phyloP scores from a whole-genome alignment of 2,888 invertebrate genomes.

The Tachina lurida region DNA sequence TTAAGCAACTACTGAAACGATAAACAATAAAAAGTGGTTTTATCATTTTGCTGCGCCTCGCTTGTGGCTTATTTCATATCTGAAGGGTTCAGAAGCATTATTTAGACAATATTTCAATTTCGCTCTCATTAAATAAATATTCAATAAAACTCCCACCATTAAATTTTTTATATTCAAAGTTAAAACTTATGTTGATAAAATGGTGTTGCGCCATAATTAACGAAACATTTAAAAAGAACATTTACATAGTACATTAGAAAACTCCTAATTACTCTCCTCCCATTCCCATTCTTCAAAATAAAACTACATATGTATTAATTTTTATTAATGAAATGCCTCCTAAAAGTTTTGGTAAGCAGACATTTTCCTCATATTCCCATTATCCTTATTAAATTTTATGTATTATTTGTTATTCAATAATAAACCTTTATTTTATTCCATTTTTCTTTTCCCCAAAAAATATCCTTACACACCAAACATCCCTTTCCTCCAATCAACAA shows the following conservation, averaged over 20 bases:
- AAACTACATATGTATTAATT: not conserved
- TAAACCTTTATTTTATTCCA: constrained; percentile 48
- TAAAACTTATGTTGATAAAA: too few relatives aligned
- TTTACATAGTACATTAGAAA: too few relatives aligned
- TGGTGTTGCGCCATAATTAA: too few relatives aligned
- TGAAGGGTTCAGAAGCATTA: too few relatives aligned
- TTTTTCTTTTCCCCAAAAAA: constrained; percentile 41
- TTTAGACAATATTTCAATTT: too few relatives aligned
- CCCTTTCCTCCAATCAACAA: not conserved
- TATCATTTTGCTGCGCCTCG: not conserved
- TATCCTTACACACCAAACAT: constrained; percentile 1
- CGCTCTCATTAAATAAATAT: too few relatives aligned
- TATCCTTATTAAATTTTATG: constrained; percentile 28
- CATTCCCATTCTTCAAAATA: not conserved
- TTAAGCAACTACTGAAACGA: too few relatives aligned
- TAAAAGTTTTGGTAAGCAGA: constrained; percentile 40
- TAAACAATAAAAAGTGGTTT: not conserved
- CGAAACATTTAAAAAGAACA: too few relatives aligned
- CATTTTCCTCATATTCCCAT: constrained; percentile 52
- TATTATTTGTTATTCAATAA: constrained; percentile 34
- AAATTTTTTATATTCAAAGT: too few relatives aligned
- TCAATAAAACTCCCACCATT: too few relatives aligned
- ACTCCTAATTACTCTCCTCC: not conserved
- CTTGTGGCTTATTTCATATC: not conserved
- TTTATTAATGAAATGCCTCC: not conserved